Evolutionary conservation across 2,113 vertebrate species (phyloP).

Genomic region (Nicator chloris): DNA sequence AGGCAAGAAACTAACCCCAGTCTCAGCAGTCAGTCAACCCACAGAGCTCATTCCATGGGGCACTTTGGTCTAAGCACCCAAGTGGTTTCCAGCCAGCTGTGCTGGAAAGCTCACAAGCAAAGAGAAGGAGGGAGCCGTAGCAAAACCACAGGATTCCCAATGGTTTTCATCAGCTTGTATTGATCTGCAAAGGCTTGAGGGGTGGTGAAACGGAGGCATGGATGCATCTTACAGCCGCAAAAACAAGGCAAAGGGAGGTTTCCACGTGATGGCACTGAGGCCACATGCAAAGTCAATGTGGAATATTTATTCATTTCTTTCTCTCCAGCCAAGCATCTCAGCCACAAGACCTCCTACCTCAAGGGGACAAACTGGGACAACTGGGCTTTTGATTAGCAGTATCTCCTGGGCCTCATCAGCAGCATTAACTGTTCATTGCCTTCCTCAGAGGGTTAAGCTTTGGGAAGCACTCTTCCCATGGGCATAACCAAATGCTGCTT

Average conservation of each 20-base stretch:
- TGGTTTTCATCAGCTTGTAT: background rate
- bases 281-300: background rate
- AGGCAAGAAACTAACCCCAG: background rate
- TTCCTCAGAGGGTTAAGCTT: background rate
- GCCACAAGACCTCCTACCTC: background rate
- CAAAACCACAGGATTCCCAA: background rate
- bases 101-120: background rate
- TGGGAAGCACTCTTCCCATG: background rate
- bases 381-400: background rate
- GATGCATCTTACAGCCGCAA: background rate
- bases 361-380: background rate
- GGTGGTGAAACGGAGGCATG: background rate
- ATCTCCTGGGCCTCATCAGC: background rate
- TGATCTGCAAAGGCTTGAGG: background rate
- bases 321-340: background rate
- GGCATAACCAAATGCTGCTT: background rate
- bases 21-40: background rate
- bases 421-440: background rate
- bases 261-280: background rate
- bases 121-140: background rate
- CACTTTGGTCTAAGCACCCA: background rate
- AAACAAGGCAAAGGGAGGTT: background rate
- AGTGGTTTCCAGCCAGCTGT: background rate
- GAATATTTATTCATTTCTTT: background rate
- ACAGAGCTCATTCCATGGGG: background rate